phyloP scores from a whole-genome alignment of 2,888 invertebrate species.

The Tubulanus polymorphus region DNA sequence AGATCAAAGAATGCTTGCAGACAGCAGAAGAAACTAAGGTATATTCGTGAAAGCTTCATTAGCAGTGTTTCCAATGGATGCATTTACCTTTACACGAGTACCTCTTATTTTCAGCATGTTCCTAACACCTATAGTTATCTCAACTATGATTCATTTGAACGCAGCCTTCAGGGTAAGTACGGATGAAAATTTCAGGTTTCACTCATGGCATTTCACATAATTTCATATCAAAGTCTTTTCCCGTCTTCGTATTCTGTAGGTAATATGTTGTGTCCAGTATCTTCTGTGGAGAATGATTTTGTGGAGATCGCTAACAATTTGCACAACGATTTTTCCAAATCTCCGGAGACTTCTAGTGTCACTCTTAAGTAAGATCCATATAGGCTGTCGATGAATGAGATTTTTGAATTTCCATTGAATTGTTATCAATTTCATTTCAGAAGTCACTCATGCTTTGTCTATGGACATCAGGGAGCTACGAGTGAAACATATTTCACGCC shows the following conservation, averaged over 20 bases:
- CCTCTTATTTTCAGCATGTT: constrained; percentile 16
- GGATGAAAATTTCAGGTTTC: too few species aligned
- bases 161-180: constrained; percentile 21
- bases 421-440: constrained; percentile 18
- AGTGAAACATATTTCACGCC: constrained; percentile 31
- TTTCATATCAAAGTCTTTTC: background rate
- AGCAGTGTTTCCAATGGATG: background rate
- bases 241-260: constrained; percentile 16
- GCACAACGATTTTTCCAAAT: constrained; percentile 27
- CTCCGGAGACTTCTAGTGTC: constrained; percentile 23
- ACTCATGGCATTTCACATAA: too few species aligned
- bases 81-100: background rate
- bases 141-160: constrained; percentile 21
- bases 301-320: constrained; percentile 20
- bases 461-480: constrained; percentile 24
- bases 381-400: background rate
- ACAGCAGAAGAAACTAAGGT: constrained; percentile 12
- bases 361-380: constrained; percentile 21
- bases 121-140: constrained; percentile 21
- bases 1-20: constrained; percentile 32
- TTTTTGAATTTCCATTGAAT: background rate
- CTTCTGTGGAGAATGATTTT: constrained; percentile 21
- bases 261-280: constrained; percentile 20
- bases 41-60: background rate
- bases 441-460: constrained; percentile 27